Base-by-base conservation (phyloP, 2,888 invertebrate species). In the Ametastegia equiseti region DNA sequence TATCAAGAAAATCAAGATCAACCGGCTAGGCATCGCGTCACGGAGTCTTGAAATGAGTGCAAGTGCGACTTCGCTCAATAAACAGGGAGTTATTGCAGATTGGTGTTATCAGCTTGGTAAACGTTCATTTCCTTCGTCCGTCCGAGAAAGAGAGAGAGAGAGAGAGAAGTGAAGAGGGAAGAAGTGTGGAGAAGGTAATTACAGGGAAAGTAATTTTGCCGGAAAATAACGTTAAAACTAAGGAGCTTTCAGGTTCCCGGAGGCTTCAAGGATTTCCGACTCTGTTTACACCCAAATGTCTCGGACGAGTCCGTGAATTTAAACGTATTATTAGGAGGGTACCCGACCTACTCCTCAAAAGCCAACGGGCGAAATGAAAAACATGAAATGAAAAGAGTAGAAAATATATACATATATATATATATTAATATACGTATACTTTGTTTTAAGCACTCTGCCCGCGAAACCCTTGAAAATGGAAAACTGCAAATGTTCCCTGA, bases 181-280 rank as follows among this genome's bases (percentile, higher is more conserved):
- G 27, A 78, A 63, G 78, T 78, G 78, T 60, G 36, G 78, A 63
- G 78, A 63, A 39, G 78, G 78, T 78, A 80, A 80, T 69, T 69
- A 80, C 80, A 78, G 80, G 45, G 60, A 71, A 71, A 71, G 71
- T 71, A 80, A 80, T 80, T 73, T 80, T 39, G 30, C 71, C 71
- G 69, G 71, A 80, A 80, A 80, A 71, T 73, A 80, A 45, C 80
- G 60, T 80, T 42, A 60, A 60, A 60, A 57, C 78, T 71, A 69
- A 65, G 71, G 80, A 80, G 42, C 57, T 80, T 60, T 33, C 71
- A 60, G 78, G 45, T 42, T 78, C 78, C 63, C 47, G 42, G 60
- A 75, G 75, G 57, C 78, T 42, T 63, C 78, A 33, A 78, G 60
- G 60, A 78, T 63, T 78, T 78, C 57, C 60, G 39, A 60, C 78